Base-by-base conservation (phyloP, 2,888 invertebrate species). In the Punctoribates punctum region DNA sequence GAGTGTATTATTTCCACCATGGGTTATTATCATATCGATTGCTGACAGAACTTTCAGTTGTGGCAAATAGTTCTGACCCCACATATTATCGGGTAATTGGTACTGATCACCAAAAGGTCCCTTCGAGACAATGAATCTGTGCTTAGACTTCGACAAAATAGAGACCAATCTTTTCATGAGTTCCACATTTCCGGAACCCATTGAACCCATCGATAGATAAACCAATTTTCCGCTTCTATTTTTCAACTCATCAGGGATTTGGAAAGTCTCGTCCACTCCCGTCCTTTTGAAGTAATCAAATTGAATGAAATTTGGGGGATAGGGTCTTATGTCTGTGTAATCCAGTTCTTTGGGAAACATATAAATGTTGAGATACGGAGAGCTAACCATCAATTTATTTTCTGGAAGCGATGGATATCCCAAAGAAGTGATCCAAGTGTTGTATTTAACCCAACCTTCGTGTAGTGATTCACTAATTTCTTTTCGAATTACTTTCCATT, bases 1-100 rank as follows among this genome's bases (percentile, higher is more conserved):
- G 4, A 77, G 20, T 20, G 77, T 75, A 25, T 77, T 77, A n/a
- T 77, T 77, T 5, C 77, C 77, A 23, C 77, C 75, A 20, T 77
- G 77, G 4, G 75, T 75, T 27, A 77, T 77, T 6, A 77, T 67
- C 29, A 77, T 13, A 62, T 77, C 77, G n/a, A 77, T 72, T 11
- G 51, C 20, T 11, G 57, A 46, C 8, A 77, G 11, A n/a, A 77
- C 38, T 60, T 57, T 42, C 3, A 74, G 46, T 73, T 77, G 77
- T n/a, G 76, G 76, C 17, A 77, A 17, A 76, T 46, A 76, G 8
- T 48, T 51, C 4, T 67, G 46, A 15, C 77, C 77, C 75, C 77
- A 77, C 77, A 77, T 77, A 51, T 77, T 77, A 38, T 60, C 60
- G 4, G 75, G 23, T 34, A 77, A 38, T 27, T 73, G 73, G 38